These are phyloP conservation scores for Baryphthengus martii DNA, from an alignment of 2,113 vertebrate genomes.

Conservation along the genomic window DNA sequence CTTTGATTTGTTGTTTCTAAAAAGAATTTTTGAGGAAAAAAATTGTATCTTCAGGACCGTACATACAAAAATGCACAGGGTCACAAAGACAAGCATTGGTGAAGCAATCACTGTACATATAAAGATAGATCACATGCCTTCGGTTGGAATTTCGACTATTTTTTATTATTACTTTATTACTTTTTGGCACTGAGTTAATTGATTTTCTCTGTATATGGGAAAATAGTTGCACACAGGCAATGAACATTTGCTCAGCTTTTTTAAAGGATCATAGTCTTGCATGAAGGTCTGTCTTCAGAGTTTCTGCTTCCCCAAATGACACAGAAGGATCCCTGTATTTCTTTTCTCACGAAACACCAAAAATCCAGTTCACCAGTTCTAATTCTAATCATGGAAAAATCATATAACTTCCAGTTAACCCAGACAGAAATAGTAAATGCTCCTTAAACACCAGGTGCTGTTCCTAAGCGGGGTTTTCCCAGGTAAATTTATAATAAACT, in stretches of 20 bases:
- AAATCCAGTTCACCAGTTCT: background rate
- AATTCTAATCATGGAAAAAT: background rate
- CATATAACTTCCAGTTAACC: background rate
- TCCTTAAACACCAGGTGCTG: background rate
- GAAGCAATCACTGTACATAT: background rate
- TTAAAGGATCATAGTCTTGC: background rate
- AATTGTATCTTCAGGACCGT: background rate
- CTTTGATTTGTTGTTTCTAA: background rate
- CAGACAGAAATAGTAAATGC: background rate
- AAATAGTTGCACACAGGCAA: constrained; percentile 18
- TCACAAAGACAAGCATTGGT: background rate
- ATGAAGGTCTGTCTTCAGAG: background rate
- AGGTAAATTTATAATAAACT: background rate
- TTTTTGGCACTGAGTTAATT: background rate
- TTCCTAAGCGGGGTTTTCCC: background rate
- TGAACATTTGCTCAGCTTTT: background rate
- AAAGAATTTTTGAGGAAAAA: background rate
- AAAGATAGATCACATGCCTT: background rate
- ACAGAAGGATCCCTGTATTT: background rate
- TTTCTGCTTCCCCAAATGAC: background rate
- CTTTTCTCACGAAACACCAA: background rate
- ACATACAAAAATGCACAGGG: background rate
- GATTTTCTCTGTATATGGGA: background rate
- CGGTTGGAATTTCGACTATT: background rate
- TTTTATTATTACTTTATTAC: background rate